Base-by-base conservation (phyloP, 1,140 invertebrate genomes). In the Melanaphis sacchari region DNA sequence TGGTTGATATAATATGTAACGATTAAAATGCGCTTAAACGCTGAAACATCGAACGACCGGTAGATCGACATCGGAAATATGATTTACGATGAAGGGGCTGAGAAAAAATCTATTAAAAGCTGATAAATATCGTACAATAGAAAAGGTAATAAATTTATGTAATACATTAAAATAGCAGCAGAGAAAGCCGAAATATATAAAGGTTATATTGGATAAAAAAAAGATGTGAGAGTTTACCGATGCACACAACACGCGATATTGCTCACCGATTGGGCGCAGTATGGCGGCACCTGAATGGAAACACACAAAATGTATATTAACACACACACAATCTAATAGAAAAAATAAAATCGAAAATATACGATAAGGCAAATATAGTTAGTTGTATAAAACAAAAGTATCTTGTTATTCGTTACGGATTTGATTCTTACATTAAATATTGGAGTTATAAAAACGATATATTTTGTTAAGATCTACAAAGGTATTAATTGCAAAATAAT, bases 171-270 rank as follows among this genome's bases (percentile, higher is more conserved):
- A 91, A 81, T 66, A 81, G 76, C 46, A 82, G 43, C 6, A 92
- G 43, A 46, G 31, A 82, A 92, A 92, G 91, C 91, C 91, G 91
- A 84, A 92, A 38, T 92, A 92, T 91, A 40, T 40, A 41, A 66
- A 90, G 22, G 26, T 82, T 46, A 26, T 84, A 93, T 93, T 93
- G 91, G 81, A 85, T 93, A 49, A 93, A 46, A 54, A 90, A 59
- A 93, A 93, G 46, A 84, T 85, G 81, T 84, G 91, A 85, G 81
- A 85, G 91, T 76, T 97, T 98, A 98, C 97, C 97, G 97, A 97
- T 97, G 97, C 97, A 97, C 97, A 98, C 97, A 97, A 97, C 97
- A 97, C 97, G 97, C 97, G 96, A 96, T 96, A 97, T 97, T 97
- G 97, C 97, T 98, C 97, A 97, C 97, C 97, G 97, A 96, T 97